Conservation (phyloP, 2,797 vertebrate genomes). For the Sarcophilus harrisii region DNA sequence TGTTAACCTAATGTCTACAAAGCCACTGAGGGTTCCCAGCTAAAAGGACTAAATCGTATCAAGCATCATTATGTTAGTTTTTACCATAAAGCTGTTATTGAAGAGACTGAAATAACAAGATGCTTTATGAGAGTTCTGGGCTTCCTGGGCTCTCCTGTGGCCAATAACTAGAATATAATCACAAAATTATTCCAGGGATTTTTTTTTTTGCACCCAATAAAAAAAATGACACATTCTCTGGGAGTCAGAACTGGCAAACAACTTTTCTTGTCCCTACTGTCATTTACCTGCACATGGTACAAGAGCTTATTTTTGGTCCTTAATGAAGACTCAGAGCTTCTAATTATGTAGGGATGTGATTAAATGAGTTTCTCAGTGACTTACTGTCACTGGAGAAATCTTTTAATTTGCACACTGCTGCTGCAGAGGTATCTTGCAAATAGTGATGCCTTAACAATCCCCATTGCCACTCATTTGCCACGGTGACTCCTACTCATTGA, state of each 20-base stretch:
- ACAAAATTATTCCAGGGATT: conserved; percentile 74
- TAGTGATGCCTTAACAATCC: conserved; percentile 67
- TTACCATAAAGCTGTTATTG: conserved; percentile 76
- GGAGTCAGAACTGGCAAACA: conserved; percentile 75
- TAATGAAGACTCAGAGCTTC: conserved; percentile 81
- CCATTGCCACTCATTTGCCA: conserved; percentile 73
- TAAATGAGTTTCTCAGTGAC: conserved; percentile 83
- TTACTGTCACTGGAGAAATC: conserved; percentile 77
- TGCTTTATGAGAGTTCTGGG: conserved; percentile 75
- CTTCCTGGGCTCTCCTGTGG: conserved; percentile 60
- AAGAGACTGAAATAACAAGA: conserved; percentile 70
- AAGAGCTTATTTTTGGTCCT: conserved; percentile 75
- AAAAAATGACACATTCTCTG: conserved; percentile 72
- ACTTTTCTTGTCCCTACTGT: conserved; percentile 75
- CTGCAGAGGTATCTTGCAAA: conserved; percentile 76
- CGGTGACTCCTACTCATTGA: conserved; percentile 80
- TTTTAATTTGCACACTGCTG: conserved; percentile 70
- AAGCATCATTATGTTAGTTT: conserved; percentile 78
- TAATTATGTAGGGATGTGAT: conserved; percentile 84
- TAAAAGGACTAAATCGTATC: conserved; percentile 53
- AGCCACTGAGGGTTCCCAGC: conserved; percentile 48
- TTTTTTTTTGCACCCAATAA: conserved; percentile 74
- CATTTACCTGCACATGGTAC: conserved; percentile 78
- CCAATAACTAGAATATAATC: conserved; percentile 74
- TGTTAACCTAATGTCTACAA: conserved; percentile 37